A percentile compares a stretch with the other conserved stretches of the same genome.
Evolutionary conservation across 2,113 vertebrate genomes (phyloP).

Genomic region (Felis catus): DNA sequence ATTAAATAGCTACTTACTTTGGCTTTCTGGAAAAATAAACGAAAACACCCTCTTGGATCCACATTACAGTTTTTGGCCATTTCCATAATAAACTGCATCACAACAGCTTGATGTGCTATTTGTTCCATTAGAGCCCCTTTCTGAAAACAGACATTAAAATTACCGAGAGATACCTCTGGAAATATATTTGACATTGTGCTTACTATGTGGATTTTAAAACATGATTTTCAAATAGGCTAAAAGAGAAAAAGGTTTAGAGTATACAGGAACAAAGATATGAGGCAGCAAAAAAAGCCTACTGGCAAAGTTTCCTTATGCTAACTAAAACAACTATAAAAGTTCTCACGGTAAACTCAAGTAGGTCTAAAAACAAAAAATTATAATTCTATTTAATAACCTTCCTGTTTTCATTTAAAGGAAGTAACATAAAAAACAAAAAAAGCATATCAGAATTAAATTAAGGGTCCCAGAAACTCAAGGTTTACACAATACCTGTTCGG

Average conservation of each 20-base stretch:
- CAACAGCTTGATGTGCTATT: constrained; percentile 97
- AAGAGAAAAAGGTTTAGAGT: background rate
- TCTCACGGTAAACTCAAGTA: background rate
- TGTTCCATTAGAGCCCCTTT: constrained; percentile 98
- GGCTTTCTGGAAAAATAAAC: constrained; percentile 98
- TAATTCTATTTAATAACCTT: background rate
- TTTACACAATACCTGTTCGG: constrained; percentile 90
- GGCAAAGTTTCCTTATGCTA: background rate
- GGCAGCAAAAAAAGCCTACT: background rate
- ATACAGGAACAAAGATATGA: background rate
- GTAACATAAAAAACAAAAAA: background rate
- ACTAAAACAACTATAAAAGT: background rate
- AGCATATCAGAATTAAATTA: constrained; percentile 17
- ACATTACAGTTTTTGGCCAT: constrained; percentile 94
- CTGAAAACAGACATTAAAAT: constrained; percentile 81
- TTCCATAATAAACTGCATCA: constrained; percentile 98
- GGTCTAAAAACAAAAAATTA: background rate
- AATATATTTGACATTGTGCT: background rate
- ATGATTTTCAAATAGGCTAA: constrained; percentile 2
- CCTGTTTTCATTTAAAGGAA: constrained; percentile 34
- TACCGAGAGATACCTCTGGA: background rate
- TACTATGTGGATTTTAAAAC: background rate
- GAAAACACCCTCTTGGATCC: constrained; percentile 96
- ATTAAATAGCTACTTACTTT: constrained; percentile 89
- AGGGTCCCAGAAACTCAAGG: constrained; percentile 50